Conservation (phyloP, 2,797 vertebrate genomes). For the Neopelma chrysocephalum region DNA sequence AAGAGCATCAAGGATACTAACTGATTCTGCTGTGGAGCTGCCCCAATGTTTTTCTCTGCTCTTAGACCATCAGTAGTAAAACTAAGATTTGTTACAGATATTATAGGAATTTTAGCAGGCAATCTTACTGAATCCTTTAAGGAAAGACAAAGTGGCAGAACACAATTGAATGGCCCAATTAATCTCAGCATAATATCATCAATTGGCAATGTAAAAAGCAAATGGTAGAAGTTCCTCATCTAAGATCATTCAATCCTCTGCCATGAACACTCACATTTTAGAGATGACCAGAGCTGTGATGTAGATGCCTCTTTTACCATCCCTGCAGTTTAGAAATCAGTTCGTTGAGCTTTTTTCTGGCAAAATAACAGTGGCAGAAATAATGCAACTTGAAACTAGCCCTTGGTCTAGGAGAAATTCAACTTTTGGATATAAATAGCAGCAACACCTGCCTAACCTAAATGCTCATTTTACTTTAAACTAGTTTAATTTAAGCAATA, state of each 20-base stretch:
- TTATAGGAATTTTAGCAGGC: conserved; percentile 29
- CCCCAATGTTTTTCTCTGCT: not conserved
- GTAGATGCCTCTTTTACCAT: not conserved
- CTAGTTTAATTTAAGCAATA: conserved; percentile 70
- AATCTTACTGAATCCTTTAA: conserved; percentile 30
- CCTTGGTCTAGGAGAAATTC: conserved; percentile 28
- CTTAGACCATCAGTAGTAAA: not conserved
- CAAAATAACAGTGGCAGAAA: not conserved
- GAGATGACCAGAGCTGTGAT: not conserved
- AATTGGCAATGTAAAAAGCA: not conserved
- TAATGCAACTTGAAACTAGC: conserved; percentile 14
- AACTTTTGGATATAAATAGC: conserved; percentile 63
- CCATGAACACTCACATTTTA: not conserved
- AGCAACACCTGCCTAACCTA: conserved; percentile 54
- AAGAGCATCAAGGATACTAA: not conserved
- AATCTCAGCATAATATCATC: not conserved
- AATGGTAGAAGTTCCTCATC: not conserved
- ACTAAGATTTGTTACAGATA: conserved; percentile 2
- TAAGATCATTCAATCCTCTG: not conserved
- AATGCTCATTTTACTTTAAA: conserved; percentile 68
- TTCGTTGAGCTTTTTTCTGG: not conserved
- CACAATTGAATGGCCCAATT: not conserved
- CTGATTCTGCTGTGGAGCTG: not conserved
- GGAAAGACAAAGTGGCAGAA: not conserved
- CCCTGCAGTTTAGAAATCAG: not conserved